Evolutionary conservation across 1,140 invertebrate species (phyloP).

Genomic region (Zaprionus taronus): DNA sequence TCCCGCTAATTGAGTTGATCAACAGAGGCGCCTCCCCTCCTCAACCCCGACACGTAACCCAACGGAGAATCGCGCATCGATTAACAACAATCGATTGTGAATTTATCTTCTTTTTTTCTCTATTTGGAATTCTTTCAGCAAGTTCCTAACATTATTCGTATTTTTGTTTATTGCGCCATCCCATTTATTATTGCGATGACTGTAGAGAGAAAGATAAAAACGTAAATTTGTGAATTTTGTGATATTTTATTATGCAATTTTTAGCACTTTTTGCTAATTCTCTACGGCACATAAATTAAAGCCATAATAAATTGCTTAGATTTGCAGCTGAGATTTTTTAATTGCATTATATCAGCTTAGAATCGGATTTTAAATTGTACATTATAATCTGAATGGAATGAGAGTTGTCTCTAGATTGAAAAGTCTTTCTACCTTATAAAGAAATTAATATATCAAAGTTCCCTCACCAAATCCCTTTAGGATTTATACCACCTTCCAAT

Average conservation of each 20-base stretch:
- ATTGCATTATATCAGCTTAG: slow-evolving; percentile 4
- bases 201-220: not conserved
- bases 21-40: slow-evolving; percentile 56
- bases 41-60: not conserved
- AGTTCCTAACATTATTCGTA: not conserved
- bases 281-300: slow-evolving; percentile 1
- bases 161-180: not conserved
- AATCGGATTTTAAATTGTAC: not conserved
- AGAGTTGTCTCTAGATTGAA: not conserved
- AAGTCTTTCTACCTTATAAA: not conserved
- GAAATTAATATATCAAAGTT: not conserved
- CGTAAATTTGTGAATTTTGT: slow-evolving; percentile 6
- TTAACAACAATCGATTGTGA: slow-evolving; percentile 1
- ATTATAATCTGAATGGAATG: not conserved
- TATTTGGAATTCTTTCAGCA: not conserved
- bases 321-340: slow-evolving; percentile 2
- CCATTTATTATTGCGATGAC: not conserved
- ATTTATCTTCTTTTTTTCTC: not conserved
- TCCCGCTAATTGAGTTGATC: slow-evolving; percentile 65
- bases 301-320: slow-evolving; percentile 7
- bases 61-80: not conserved
- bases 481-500: not conserved
- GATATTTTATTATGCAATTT: not conserved
- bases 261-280: not conserved
- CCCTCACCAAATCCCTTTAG: not conserved